Evolutionary conservation across 2,113 vertebrate species (phyloP).

Genomic region (Athene cunicularia): DNA sequence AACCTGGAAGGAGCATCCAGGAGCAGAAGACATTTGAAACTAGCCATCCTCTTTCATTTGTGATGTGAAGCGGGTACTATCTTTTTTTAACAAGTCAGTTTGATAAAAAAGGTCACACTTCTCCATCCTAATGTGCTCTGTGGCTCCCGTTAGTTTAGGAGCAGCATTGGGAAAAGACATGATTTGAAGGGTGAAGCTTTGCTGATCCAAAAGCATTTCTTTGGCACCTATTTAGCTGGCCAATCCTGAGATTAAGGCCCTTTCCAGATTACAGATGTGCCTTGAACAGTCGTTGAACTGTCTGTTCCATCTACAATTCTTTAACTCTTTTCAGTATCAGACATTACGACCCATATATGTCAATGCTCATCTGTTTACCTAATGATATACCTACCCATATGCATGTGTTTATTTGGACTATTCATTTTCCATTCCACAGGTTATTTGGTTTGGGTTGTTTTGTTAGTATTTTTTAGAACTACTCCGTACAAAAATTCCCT

Average conservation of each 20-base stretch:
- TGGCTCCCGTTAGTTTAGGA: not conserved
- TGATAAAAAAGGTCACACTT: conserved; percentile 46
- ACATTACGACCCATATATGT: not conserved
- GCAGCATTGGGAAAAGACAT: not conserved
- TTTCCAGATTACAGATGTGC: not conserved
- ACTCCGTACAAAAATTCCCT: not conserved
- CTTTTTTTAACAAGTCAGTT: not conserved
- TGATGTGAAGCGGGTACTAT: not conserved
- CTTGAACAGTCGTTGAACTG: not conserved
- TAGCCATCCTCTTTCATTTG: conserved; percentile 26
- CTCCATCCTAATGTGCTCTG: not conserved
- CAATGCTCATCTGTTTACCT: not conserved
- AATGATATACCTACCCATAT: not conserved
- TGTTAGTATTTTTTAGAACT: not conserved
- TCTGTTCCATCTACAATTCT: not conserved
- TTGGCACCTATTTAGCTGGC: conserved; percentile 16
- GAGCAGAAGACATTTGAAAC: conserved; percentile 39
- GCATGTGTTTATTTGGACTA: not conserved
- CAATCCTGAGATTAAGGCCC: not conserved
- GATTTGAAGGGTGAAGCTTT: conserved; percentile 1
- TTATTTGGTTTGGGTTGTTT: too few relatives aligned
- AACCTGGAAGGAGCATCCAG: conserved; percentile 31
- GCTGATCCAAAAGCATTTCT: conserved; percentile 14
- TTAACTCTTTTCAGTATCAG: not conserved
- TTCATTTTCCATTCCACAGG: not conserved